These are phyloP conservation scores for Thumatha senex DNA, from an alignment of 2,888 invertebrate species.

Conservation along the genomic window DNA sequence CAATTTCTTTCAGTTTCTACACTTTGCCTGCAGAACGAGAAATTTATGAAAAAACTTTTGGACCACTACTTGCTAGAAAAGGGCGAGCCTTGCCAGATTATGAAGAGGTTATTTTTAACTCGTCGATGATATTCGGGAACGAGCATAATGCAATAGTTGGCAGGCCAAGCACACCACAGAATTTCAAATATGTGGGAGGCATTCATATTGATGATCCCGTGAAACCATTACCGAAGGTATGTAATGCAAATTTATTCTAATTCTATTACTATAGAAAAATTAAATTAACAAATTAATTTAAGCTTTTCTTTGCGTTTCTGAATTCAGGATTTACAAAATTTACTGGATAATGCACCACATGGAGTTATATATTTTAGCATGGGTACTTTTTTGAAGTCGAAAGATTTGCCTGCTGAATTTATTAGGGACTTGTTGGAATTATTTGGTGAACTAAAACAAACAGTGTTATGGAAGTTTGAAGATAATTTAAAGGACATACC, in stretches of 20 bases:
- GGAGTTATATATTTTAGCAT: conserved; percentile 64
- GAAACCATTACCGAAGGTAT: conserved; percentile 54
- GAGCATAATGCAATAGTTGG: conserved; percentile 17
- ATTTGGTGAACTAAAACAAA: conserved; percentile 50
- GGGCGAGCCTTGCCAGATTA: conserved; percentile 31
- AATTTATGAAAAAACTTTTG: conserved; percentile 39
- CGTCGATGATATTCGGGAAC: conserved; percentile 38
- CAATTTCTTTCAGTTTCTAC: conserved; percentile 19
- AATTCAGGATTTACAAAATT: conserved; percentile 18
- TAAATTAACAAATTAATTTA: too few species aligned
- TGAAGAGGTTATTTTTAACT: conserved; percentile 33
- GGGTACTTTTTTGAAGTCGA: conserved; percentile 54
- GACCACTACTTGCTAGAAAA: conserved; percentile 22
- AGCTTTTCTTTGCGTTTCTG: too few species aligned
- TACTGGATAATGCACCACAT: conserved; percentile 48
- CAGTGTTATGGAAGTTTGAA: conserved; percentile 59
- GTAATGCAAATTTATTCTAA: background rate
- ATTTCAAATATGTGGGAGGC: conserved; percentile 29
- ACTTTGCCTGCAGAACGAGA: conserved; percentile 19
- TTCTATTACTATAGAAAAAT: too few species aligned
- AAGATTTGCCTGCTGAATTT: conserved; percentile 39
- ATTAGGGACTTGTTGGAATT: conserved; percentile 25
- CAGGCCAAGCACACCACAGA: conserved; percentile 26
- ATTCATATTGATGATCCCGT: conserved; percentile 35
- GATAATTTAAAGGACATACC: conserved; percentile 34